phyloP scores from a whole-genome alignment of 2,888 invertebrate genomes.

The Tryphoninae sp. region DNA sequence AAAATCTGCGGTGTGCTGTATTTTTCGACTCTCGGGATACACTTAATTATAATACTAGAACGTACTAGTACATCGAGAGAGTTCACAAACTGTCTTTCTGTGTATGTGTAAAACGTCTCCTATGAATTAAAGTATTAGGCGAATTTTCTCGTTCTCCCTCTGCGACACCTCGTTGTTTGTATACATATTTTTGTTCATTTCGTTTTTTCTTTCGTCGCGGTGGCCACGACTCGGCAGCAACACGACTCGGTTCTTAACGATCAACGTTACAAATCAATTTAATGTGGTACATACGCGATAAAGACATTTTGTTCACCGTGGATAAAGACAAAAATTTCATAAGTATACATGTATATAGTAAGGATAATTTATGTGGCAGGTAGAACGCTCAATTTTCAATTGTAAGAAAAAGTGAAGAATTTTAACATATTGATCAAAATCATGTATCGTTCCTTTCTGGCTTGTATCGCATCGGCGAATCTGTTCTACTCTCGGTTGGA shows the following conservation, averaged over 20 bases:
- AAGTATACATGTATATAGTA: slow-evolving; percentile 27
- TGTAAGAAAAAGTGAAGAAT: slow-evolving; percentile 8
- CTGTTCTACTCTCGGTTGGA: too few species aligned
- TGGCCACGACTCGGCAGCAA: neutral
- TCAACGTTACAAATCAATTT: too few species aligned
- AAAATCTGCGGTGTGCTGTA: slow-evolving; percentile 3
- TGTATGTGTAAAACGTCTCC: slow-evolving; percentile 46
- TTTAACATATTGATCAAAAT: slow-evolving; percentile 6
- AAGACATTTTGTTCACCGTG: neutral
- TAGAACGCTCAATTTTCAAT: slow-evolving; percentile 24
- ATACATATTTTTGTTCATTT: neutral
- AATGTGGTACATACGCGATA: too few species aligned
- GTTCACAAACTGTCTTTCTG: slow-evolving; percentile 28
- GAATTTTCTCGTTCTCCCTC: slow-evolving; percentile 30
- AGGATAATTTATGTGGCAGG: neutral
- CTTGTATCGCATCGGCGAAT: neutral
- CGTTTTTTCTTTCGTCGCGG: neutral
- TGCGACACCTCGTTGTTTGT: neutral
- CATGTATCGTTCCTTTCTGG: neutral
- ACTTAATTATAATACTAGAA: slow-evolving; percentile 19
- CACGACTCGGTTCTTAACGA: neutral
- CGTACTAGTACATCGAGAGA: slow-evolving; percentile 22
- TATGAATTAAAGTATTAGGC: slow-evolving; percentile 52
- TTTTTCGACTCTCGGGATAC: slow-evolving; percentile 6
- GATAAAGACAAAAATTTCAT: neutral